These are phyloP conservation scores for Clusia tigrina DNA, from an alignment of 2,888 invertebrate genomes.

Conservation along the genomic window DNA sequence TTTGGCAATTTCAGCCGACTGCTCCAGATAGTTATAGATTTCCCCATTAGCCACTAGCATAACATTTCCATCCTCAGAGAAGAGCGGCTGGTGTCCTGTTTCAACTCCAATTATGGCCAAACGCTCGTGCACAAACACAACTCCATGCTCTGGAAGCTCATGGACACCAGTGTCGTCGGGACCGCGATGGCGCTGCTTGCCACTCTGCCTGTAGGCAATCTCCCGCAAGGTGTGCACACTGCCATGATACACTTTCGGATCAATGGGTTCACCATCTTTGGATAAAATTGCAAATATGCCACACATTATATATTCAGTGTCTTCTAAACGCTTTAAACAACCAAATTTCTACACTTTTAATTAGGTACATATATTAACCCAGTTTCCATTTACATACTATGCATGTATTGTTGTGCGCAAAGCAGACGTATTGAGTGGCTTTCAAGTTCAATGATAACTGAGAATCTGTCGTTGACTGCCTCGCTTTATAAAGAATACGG, in stretches of 20 bases:
- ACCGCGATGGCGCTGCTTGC: slow-evolving; percentile 60
- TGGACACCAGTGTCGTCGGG: slow-evolving; percentile 61
- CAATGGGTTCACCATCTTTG: slow-evolving; percentile 50
- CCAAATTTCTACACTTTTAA: background rate
- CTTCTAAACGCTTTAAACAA: background rate
- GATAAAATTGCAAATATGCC: slow-evolving; percentile 64
- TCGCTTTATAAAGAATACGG: slow-evolving; percentile 31
- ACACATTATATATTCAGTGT: slow-evolving; percentile 51
- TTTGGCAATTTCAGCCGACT: slow-evolving; percentile 55
- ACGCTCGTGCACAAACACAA: slow-evolving; percentile 60
- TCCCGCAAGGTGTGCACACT: slow-evolving; percentile 52
- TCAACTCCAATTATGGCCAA: slow-evolving; percentile 58
- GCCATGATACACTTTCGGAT: slow-evolving; percentile 43
- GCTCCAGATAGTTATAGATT: slow-evolving; percentile 62
- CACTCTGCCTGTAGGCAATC: slow-evolving; percentile 60
- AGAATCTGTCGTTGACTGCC: background rate
- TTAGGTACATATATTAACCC: slow-evolving; percentile 5
- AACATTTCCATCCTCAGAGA: slow-evolving; percentile 52
- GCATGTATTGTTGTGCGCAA: too few species aligned
- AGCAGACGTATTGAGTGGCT: too few species aligned
- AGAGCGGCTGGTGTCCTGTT: slow-evolving; percentile 60
- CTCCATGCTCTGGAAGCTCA: slow-evolving; percentile 52
- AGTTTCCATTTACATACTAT: background rate
- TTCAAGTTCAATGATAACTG: slow-evolving; percentile 28
- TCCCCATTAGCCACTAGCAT: slow-evolving; percentile 62